Conservation (phyloP, 1,140 invertebrate species). For the Catajapyx aquilonaris region DNA sequence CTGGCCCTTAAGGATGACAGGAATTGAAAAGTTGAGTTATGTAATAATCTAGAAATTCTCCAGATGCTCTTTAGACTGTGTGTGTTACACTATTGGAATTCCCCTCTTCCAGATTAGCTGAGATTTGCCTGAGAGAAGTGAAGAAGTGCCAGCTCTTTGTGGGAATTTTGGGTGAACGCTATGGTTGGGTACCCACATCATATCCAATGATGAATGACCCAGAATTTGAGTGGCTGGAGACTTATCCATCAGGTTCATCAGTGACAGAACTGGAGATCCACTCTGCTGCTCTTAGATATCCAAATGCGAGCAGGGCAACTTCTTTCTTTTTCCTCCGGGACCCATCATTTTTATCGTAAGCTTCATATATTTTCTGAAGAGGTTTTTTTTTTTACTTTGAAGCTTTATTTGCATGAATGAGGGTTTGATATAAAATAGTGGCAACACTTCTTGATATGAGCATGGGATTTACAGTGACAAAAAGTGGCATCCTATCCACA, state of each 20-base stretch:
- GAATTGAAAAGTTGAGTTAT: constrained; percentile 1
- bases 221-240: constrained; percentile 21
- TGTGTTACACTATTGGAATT: no score
- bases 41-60: not conserved
- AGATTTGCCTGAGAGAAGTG: constrained; percentile 24
- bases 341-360: constrained; percentile 10
- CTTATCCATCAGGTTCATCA: constrained; percentile 19
- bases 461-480: no score
- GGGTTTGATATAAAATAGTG: not conserved
- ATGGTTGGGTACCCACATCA: constrained; percentile 13
- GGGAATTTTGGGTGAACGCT: constrained; percentile 23
- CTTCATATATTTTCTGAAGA: constrained; percentile 1
- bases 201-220: constrained; percentile 15
- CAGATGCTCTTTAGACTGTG: constrained; percentile 7
- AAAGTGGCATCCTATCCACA: no score
- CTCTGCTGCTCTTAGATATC: constrained; percentile 15
- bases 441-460: constrained; percentile 8
- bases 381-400: not conserved
- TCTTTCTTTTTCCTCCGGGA: constrained; percentile 24
- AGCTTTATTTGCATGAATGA: not conserved
- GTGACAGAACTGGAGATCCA: constrained; percentile 27
- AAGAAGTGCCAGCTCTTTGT: constrained; percentile 23
- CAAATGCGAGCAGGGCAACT: constrained; percentile 11
- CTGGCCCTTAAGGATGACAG: not conserved
- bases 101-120: constrained; percentile 12